Base-by-base conservation (phyloP, 2,888 invertebrate genomes). In the Ormyrus rosae region DNA sequence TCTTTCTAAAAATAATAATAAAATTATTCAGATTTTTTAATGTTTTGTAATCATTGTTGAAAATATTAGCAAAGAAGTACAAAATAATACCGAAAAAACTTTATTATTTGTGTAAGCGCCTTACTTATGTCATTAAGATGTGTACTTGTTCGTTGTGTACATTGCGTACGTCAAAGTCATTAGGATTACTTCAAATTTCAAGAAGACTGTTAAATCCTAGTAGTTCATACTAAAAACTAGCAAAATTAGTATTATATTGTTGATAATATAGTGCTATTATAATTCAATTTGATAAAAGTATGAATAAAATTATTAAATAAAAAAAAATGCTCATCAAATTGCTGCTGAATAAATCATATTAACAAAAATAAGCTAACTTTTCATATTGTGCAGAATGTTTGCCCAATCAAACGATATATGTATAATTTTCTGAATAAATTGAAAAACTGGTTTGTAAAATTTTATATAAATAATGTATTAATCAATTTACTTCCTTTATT, bases 201-300 rank as follows among this genome's bases (percentile, higher is more conserved):
- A 70, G 72, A 75, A 78, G 78, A 81, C 81, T 81, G 78, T 78
- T 63, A 48, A 34, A 69, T 68, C 46, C 68, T 64, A 76, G 67
- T 76, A 72, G 72, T 60, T 72, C 51, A 19, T 0, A 56, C n/a
- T 34, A 46, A 74, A 7, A 60, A 68, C 45, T 61, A 19, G 10
- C 3, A 34, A 60, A 60, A 51, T 51, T 53, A 76, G 75, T 76
- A 76, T 76, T 76, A 76, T 53, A 55, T 60, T 60, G 51, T 13
- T 74, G 34, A 60, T n/a, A 7, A 9, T 65, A 34, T 34, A 2
- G 34, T 58, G 60, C 5, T 6, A 50, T 13, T 19, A 6, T 6
- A 61, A 34, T 13, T 34, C 5, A 5, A 9, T 63, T 13, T 48
- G 13, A 58, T 34, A 48, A 45, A 58, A n/a, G 56, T 2, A 46